Evolutionary conservation across 2,113 vertebrate species (phyloP), one percentile per base, ranked within the genome.

Genomic region (Oreochromis spilurus): DNA sequence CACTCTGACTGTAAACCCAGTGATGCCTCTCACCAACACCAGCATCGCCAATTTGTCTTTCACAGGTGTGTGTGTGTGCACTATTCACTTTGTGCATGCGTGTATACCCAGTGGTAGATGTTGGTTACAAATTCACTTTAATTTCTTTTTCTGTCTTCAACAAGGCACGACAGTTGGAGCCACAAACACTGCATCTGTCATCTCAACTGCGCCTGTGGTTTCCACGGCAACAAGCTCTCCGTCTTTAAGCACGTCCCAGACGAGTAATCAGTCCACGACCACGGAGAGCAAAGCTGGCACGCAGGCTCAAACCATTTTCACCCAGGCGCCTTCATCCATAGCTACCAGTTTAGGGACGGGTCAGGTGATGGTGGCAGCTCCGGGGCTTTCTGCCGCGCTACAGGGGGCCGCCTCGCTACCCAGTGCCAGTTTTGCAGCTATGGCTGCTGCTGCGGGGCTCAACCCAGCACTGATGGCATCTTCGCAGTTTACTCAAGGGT

Each of bases 371-470:
- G 98, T 99, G 96, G 96, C 98, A 0, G 94, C 97, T 0, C 96
- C 97, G 9, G 97, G 98, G 86, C 92, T 99, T 91, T 96, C 97
- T 4, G 97, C 98, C 0, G 98, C 98, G 0, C 95, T 99, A 89
- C 98, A 99, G 91, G 96, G 97, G 57, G 97, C 97, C 2, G 70
- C 95, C 17, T 98, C 98, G 95, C 87, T 99, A 93, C 97, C 98
- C 92, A 98, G 97, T 8, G 97, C 98, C 81, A 98, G 97, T 92
- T 97, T 99, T 16, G 98, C 99, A 17, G 98, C 99, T 79, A 99
- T 99, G 98, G 99, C 98, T 55, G 98, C 98, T 29, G 98, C 98
- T 12, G 98, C 98, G 4, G 98, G 99, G 5, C 97, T 99, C 31
- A 98, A 96, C 95, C 98, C 98, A n/a, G 97, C 97, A 87, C 96